phyloP scores from a whole-genome alignment of 2,797 vertebrate genomes.

The Catharus ustulatus region DNA sequence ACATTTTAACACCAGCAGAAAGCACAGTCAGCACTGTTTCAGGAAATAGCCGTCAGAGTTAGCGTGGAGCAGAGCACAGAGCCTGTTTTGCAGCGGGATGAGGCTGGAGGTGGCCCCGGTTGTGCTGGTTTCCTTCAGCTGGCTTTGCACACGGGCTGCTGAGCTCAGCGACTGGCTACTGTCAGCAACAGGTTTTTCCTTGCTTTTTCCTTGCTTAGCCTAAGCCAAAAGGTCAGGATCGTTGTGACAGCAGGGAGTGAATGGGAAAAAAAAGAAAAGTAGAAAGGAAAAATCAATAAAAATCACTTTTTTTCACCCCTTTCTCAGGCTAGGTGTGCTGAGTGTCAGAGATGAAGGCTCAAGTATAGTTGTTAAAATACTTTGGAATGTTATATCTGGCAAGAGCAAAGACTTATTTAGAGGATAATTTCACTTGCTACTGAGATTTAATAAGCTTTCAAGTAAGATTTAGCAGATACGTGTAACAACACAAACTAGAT shows the following conservation, averaged over 20 bases:
- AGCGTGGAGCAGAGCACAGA: neutral
- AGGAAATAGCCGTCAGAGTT: neutral
- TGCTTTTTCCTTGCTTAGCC: neutral
- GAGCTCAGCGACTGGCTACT: accelerated
- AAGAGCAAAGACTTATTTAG: neutral
- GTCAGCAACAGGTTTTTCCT: neutral
- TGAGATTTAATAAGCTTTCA: neutral
- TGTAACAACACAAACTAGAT: neutral
- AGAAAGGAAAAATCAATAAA: neutral
- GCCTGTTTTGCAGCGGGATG: neutral
- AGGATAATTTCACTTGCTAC: neutral
- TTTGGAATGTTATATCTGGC: neutral
- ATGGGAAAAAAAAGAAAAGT: neutral
- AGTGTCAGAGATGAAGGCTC: neutral
- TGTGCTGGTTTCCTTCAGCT: neutral
- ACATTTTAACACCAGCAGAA: neutral
- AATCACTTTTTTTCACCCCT: accelerated
- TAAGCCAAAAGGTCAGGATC: neutral
- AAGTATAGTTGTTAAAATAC: neutral
- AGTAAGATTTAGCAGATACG: neutral
- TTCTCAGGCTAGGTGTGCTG: neutral
- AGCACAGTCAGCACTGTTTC: neutral
- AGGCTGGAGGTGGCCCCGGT: neutral
- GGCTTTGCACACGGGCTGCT: neutral
- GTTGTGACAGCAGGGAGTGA: neutral